These are phyloP conservation scores for Ptiloglossa arizonensis DNA, from an alignment of 1,140 invertebrate genomes.

Conservation along the genomic window DNA sequence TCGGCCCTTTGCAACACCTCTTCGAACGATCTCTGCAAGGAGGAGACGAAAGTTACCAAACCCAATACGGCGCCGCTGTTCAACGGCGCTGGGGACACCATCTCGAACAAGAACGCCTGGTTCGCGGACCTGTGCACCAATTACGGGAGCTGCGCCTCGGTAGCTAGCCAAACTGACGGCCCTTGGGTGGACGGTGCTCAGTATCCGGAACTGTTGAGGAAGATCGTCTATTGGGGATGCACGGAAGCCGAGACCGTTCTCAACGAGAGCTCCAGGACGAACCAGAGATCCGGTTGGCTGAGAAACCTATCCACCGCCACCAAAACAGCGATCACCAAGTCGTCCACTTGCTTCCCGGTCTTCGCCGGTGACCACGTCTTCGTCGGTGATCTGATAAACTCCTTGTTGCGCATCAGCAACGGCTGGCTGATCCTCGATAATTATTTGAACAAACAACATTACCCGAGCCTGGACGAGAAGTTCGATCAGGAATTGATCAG, in stretches of 20 bases:
- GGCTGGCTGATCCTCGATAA: slow-evolving; percentile 78
- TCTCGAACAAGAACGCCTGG: slow-evolving; percentile 63
- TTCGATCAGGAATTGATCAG: slow-evolving; percentile 65
- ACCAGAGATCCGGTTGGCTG: slow-evolving; percentile 65
- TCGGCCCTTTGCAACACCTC: slow-evolving; percentile 75
- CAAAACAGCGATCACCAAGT: slow-evolving; percentile 73
- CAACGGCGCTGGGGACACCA: slow-evolving; percentile 64
- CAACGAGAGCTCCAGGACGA: slow-evolving; percentile 37
- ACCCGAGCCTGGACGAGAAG: slow-evolving; percentile 70
- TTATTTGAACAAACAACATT: slow-evolving; percentile 76
- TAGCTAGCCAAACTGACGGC: slow-evolving; percentile 63
- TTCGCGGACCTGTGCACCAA: slow-evolving; percentile 62
- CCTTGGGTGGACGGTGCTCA: slow-evolving; percentile 43
- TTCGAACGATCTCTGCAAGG: slow-evolving; percentile 66
- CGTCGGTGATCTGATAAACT: slow-evolving; percentile 72
- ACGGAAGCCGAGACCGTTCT: slow-evolving; percentile 72
- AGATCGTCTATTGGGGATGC: slow-evolving; percentile 72
- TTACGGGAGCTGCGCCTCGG: slow-evolving; percentile 52
- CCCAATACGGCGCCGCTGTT: slow-evolving; percentile 42
- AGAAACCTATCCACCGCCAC: slow-evolving; percentile 71
- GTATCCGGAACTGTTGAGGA: slow-evolving; percentile 69
- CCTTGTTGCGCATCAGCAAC: slow-evolving; percentile 74
- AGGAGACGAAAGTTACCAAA: slow-evolving; percentile 52
- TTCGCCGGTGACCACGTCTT: slow-evolving; percentile 72
- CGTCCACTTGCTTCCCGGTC: slow-evolving; percentile 72